These are phyloP conservation scores for Baryphthengus martii DNA, from an alignment of 2,113 vertebrate species.

Conservation along the genomic window DNA sequence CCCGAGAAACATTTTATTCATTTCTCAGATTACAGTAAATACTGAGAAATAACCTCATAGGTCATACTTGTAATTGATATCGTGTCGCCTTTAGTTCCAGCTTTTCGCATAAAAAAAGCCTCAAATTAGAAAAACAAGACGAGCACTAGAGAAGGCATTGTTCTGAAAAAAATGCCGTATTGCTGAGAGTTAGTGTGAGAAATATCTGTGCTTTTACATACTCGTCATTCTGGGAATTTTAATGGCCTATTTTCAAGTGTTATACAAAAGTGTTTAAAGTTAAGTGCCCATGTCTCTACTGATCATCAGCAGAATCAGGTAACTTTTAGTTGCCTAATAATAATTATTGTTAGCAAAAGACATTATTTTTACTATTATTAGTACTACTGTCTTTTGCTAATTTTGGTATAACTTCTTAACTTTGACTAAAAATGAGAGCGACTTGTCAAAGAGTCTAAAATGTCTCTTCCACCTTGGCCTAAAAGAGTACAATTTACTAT, in stretches of 20 bases:
- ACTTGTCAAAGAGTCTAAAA: neutral
- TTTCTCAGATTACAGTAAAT: constrained; percentile 48
- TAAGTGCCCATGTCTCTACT: neutral
- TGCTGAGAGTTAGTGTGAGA: neutral
- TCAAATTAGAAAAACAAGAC: neutral
- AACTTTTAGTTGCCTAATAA: neutral
- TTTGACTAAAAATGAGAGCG: neutral
- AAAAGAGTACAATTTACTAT: too few species aligned
- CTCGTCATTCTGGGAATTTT: neutral
- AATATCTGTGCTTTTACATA: neutral
- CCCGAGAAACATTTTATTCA: constrained; percentile 5
- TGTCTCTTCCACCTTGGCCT: too few species aligned
- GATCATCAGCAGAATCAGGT: neutral
- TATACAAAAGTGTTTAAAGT: neutral
- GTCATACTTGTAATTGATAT: neutral
- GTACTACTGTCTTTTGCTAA: neutral
- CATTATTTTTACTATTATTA: too few species aligned
- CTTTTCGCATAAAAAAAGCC: neutral
- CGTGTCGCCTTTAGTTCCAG: neutral
- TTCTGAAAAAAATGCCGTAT: neutral
- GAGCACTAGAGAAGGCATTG: neutral
- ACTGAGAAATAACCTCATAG: neutral
- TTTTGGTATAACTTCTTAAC: neutral
- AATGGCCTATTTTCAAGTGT: neutral
- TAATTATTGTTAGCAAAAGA: too few species aligned